Evolutionary conservation across 92 coral and sea anemone species (phyloP), one percentile per base, ranked within the genome.

Genomic region (Epizoanthus illoricatus): DNA sequence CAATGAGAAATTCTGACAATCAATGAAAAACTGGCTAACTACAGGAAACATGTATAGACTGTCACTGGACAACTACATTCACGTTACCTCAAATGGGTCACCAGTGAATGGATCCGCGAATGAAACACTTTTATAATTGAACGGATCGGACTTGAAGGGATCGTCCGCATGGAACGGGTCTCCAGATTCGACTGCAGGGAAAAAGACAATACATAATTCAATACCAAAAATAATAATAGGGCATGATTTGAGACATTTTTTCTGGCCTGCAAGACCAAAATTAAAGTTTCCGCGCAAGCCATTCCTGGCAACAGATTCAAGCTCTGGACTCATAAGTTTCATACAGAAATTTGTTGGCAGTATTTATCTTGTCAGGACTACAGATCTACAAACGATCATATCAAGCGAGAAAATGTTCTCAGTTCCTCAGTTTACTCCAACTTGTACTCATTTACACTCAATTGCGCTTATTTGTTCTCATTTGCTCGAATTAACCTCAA

Each of bases 61-160:
- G 3, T 7, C n/a, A 55, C 17, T n/a, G 19, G 12, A 5, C 7
- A 73, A 23, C 20, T 24, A 16, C 9, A 12, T 33, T 54, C 2
- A 54, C 40, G 80, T 90, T 87, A 94, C 99, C 98, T 96, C 98
- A 83, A 97, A 97, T 21, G 99, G 99, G 84, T 97, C 99, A 17
- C 92, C 93, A 2, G 99, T 87, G 45, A 97, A 97, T 0, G 99
- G 93, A 74, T 97, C 99, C 17, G 99, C 99, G 74, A 97, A 97
- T 7, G 99, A 97, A 39, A 97, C 99, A 58, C 94, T 94, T 79
- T 97, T 97, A 84, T 89, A 93, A 80, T 94, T 94, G 66, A 97
- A 97, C 4, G 99, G 99, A 79, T 97, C 99, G 3, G 99, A 94
- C 87, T 97, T 97, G 65, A 97, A 97, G 19, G 99, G 99, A 84